Evolutionary conservation across 2,888 invertebrate genomes (phyloP), one percentile per base, ranked within the genome.

Genomic region (Chrysopilus asiliformis): DNA sequence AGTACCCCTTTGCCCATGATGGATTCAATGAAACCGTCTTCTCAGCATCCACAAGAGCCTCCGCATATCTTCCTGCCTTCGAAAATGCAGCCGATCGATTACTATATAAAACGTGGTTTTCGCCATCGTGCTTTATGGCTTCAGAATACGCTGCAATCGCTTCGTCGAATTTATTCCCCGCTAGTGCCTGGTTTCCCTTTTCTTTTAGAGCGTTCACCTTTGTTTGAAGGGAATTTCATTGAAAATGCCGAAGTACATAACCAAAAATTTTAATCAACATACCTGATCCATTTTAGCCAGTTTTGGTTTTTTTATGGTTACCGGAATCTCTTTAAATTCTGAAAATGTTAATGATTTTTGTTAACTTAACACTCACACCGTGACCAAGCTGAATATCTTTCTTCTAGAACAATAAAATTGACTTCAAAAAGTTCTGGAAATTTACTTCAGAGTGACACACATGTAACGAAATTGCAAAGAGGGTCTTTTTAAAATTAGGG

Each of bases 61-160:
- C 70, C 2, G 65, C 57, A 53, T 78, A 90, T 44, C 81, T 73
- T 16, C 72, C 76, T 30, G 76, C 72, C 64, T 89, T 90, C 2
- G 86, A 83, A 53, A 81, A 79, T 5, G 91, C 91, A 5, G 91
- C 91, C 1, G 91, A 91, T 37, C 93, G 74, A 63, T 93, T 93
- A 50, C 90, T 91, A 53, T 71, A 91, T 16, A 93, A 68, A 54
- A 93, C 87, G 68, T 90, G 85, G 67, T 91, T 91, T 24, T 68
- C 71, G 1, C 68, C 67, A 56, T 91, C 90, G 41, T 89, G 58
- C 10, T 67, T 64, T 44, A 93, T 86, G 4, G 86, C 93, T 51
- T 83, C 74, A 3, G 84, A 73, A 55, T 93, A 93, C 49, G 64
- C 72, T 45, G 75, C 70, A 34, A 90, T 68, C 1, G 93, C 91